Percentiles rank a stretch among this genome's conserved stretches.
phyloP scores from a whole-genome alignment of 2,888 invertebrate species.

The Acanthosoma haemorrhoidale region DNA sequence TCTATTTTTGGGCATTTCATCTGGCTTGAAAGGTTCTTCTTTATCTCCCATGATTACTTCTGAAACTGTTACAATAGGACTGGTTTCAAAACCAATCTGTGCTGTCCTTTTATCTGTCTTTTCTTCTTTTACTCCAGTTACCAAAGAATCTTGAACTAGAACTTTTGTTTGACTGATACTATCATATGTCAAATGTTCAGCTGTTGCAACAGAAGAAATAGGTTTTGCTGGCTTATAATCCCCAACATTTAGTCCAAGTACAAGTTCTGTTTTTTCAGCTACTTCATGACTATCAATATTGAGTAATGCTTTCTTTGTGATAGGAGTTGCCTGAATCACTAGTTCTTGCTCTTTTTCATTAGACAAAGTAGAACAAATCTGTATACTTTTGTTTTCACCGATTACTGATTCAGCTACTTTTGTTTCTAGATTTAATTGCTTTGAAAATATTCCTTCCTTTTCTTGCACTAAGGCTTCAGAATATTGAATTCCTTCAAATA shows the following conservation, averaged over 20 bases:
- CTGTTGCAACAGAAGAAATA: constrained; percentile 44
- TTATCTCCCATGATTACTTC: constrained; percentile 54
- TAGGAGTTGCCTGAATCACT: constrained; percentile 42
- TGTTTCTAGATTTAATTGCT: constrained; percentile 39
- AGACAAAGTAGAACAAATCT: constrained; percentile 48
- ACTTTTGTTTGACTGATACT: constrained; percentile 45
- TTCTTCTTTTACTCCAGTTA: constrained; percentile 35
- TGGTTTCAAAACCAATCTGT: constrained; percentile 44
- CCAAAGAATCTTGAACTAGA: constrained; percentile 43
- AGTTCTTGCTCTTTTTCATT: constrained; percentile 49
- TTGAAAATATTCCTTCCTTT: constrained; percentile 43
- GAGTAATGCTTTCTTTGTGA: constrained; percentile 43
- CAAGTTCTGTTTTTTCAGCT: constrained; percentile 50
- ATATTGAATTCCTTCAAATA: constrained; percentile 41
- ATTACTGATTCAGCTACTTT: constrained; percentile 42
- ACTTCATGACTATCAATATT: constrained; percentile 49
- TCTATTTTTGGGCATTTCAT: constrained; percentile 40
- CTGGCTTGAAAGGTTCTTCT: constrained; percentile 47
- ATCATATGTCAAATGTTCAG: constrained; percentile 48
- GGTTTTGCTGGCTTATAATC: constrained; percentile 43
- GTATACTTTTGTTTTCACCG: constrained; percentile 44
- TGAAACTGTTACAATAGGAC: constrained; percentile 55
- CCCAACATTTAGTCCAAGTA: constrained; percentile 44
- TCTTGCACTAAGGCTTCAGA: constrained; percentile 42
- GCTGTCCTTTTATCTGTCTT: constrained; percentile 39